Conservation (phyloP, 1,140 invertebrate species). For the Diploscapter pachys region DNA sequence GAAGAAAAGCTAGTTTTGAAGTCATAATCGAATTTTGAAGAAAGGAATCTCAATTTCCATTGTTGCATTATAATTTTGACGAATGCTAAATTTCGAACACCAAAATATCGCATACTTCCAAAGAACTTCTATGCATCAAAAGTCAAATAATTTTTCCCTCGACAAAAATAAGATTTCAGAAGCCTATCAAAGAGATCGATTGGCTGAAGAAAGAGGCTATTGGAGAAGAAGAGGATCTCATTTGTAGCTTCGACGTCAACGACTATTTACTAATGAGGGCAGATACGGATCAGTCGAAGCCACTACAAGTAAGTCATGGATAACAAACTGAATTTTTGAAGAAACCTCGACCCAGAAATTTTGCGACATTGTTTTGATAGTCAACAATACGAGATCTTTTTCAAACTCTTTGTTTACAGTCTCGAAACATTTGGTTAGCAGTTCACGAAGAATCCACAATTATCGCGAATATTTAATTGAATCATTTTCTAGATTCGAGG, state of each 20-base stretch:
- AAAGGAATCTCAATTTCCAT: neutral
- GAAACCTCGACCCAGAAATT: too few species aligned
- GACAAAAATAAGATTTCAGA: neutral
- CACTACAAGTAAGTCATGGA: constrained; percentile 37
- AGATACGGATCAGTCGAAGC: constrained; percentile 41
- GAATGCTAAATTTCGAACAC: too few species aligned
- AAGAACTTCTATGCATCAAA: too few species aligned
- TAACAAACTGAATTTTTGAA: neutral
- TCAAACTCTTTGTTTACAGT: too few species aligned
- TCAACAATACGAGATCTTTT: too few species aligned
- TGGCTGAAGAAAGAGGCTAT: constrained; percentile 21
- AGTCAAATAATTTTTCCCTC: too few species aligned
- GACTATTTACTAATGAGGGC: constrained; percentile 34
- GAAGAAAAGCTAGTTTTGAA: neutral
- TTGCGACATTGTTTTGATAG: too few species aligned
- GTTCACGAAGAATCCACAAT: constrained; percentile 11
- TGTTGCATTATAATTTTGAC: neutral
- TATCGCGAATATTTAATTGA: constrained; percentile 12
- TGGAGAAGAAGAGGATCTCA: neutral
- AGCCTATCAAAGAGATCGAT: constrained; percentile 23
- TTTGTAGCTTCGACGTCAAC: constrained; percentile 15
- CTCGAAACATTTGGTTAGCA: neutral
- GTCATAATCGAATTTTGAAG: neutral
- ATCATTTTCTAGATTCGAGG: constrained; percentile 47
- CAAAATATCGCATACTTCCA: too few species aligned